Base-by-base conservation (phyloP, 2,888 invertebrate species). In the Caradrina clavipalpis region DNA sequence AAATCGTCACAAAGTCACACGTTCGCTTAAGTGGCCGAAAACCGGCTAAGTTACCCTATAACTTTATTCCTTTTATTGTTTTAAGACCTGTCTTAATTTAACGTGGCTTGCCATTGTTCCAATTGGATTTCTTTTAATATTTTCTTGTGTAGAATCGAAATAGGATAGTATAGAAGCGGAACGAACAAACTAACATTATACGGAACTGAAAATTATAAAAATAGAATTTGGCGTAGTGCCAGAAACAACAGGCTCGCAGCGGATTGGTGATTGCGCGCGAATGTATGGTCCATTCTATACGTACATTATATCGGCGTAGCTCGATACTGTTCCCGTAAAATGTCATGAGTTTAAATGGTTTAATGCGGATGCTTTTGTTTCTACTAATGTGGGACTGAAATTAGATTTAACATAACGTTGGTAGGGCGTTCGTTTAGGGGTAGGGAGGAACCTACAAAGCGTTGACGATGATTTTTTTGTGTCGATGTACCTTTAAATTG, bases 181-280 rank as follows among this genome's bases (percentile, higher is more conserved):
- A 64, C 57, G 58, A 68, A 79, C 78, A 60, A 73, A 81, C 59
- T 72, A 76, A 76, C 73, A 57, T 75, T 71, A 79, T 73, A 67
- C 53, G 64, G 69, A 82, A 70, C 77, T 82, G 77, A 58, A 73
- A 80, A 84, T 79, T 71, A 76, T 73, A 71, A 70, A 80, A 81
- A 84, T 83, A 80, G 84, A 82, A 80, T 74, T 80, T 85, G 85
- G 84, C 73, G 21, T 49, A 39, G 8, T 3, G 80, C 85, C 85
- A 84, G 61, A n/a, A 71, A 82, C 69, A 80, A 78, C 82, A 73
- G 56, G 47, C 75, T 64, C 56, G 50, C 50, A 51, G 63, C 13
- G 68, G 50, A 82, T 70, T 70, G 80, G 80, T 71, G 75, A 79
- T 82, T 80, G 80, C 31, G 61, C 54, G 15, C 67, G 58, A 60